phyloP scores from a whole-genome alignment of 2,888 invertebrate species.

The Malthinus seriepunctatus region DNA sequence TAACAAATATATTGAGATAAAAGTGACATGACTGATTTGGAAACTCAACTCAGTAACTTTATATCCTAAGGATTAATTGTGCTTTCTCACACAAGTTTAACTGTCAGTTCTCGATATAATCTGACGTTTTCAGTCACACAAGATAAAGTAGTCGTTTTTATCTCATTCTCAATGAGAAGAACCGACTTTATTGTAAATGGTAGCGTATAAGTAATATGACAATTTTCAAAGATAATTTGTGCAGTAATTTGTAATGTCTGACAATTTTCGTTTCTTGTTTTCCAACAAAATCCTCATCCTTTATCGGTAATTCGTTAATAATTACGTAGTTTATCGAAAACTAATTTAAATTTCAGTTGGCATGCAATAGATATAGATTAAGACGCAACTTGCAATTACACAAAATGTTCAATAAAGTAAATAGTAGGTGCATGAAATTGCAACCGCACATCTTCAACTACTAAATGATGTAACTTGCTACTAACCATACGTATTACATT shows the following conservation, averaged over 20 bases:
- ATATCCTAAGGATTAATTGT: slow-evolving; percentile 17
- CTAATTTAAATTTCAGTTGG: too few relatives aligned
- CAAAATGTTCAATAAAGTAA: too few relatives aligned
- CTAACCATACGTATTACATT: too few relatives aligned
- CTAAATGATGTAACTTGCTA: too few relatives aligned
- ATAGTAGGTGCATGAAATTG: too few relatives aligned
- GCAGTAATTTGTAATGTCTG: slow-evolving; percentile 18
- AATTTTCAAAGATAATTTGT: slow-evolving; percentile 20
- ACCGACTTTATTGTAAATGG: slow-evolving; percentile 21
- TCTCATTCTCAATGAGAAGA: slow-evolving; percentile 20
- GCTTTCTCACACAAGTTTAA: slow-evolving; percentile 11
- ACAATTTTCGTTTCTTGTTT: not conserved
- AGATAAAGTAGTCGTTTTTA: slow-evolving; percentile 23
- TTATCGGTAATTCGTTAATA: not conserved
- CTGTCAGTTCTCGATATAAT: slow-evolving; percentile 16
- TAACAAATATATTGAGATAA: slow-evolving; percentile 11
- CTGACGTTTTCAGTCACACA: slow-evolving; percentile 15
- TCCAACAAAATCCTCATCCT: not conserved
- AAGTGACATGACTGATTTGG: slow-evolving; percentile 5
- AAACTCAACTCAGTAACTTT: slow-evolving; percentile 11
- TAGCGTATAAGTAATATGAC: slow-evolving; percentile 21
- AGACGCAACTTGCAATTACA: too few relatives aligned
- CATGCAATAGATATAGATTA: too few relatives aligned
- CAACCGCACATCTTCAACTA: too few relatives aligned
- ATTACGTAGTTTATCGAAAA: too few relatives aligned